Base-by-base conservation (phyloP, 2,113 vertebrate genomes). In the Oryzias celebensis region DNA sequence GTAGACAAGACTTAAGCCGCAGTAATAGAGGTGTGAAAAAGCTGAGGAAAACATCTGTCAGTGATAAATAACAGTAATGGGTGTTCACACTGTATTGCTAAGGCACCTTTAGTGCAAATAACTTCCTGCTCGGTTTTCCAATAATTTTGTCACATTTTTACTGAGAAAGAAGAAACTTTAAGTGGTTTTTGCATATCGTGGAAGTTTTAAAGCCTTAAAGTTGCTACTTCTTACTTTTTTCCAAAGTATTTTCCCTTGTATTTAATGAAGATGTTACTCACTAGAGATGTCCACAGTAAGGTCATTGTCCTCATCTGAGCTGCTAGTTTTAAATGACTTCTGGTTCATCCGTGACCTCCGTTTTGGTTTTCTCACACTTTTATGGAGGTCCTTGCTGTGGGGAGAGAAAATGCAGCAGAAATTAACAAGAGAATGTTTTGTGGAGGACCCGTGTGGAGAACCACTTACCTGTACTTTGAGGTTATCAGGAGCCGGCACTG, bases 381-480 rank as follows among this genome's bases (percentile, higher is more conserved):
- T 89, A 64, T 53, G 72, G 62, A 81, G 52, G 58, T 81, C 66
- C 24, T 81, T 84, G 66, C 91, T 92, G 74, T 18, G 7, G 13
- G 14, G 24, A n/a, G 60, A 17, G 66, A 2, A 52, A n/a, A 48
- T 1, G n/a, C 7, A n/a, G n/a, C 7, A n/a, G 15, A n/a, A 17
- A 47, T 47, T 5, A 36, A 36, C 2, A 10, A 36, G 36, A 12
- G 36, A 36, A 3, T 36, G 36, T 12, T 3, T 10, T 12, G 36
- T 12, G 10, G 36, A 12, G 10, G n/a, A 14, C 6, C 41, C 6
- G 18, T 28, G n/a, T 4, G 0, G 49, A 56, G 60, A 7, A 7
- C 8, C 13, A 6, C 61, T 50, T 90, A 95, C 95, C 94, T 96
- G 92, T 93, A 92, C 24, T 86, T 89, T 43, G 92, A 87, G 3